Conservation (phyloP, 2,113 vertebrate genomes). For the crab-eating macaque (Macaca fascicularis) region T2T-MFA8v1.1 NC_088386.1:37460501-37461000, state of each 20-base stretch:
- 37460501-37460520: background rate
- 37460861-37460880: background rate
- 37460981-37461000: background rate
- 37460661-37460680: background rate
- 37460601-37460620: background rate
- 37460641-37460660: background rate
- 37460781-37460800: background rate
- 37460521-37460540: background rate
- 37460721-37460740: background rate
- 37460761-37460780: background rate
- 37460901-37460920: background rate
- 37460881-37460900: background rate
- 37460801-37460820: background rate
- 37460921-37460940: background rate
- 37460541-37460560: background rate
- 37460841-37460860: slow-evolving; percentile 1
- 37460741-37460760: slow-evolving; percentile 21
- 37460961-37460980: background rate
- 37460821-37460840: background rate
- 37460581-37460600: background rate
- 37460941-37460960: background rate
- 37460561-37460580: background rate
- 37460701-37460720: background rate
- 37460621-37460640: background rate
- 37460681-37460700: background rate